Percentiles rank a stretch among this genome's conserved stretches.
These are phyloP conservation scores for Caradrina kadenii DNA, from an alignment of 2,888 invertebrate genomes.

Conservation along the genomic window DNA sequence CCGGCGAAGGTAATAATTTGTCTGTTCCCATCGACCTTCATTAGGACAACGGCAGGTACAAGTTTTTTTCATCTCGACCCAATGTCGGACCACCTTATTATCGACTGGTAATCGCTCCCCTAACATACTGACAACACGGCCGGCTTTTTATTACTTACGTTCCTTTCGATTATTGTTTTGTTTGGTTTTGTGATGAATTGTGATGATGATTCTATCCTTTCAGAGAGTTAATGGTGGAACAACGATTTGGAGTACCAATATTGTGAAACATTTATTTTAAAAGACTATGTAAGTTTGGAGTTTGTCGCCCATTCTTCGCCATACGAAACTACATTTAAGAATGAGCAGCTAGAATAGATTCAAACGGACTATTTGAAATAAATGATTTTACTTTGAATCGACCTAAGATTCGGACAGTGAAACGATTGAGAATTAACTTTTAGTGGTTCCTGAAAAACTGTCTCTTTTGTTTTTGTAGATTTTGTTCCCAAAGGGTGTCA, in stretches of 20 bases:
- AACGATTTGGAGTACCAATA: background rate
- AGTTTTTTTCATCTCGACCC: constrained; percentile 78
- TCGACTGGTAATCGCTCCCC: constrained; percentile 75
- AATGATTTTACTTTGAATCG: no score
- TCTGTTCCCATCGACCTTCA: constrained; percentile 79
- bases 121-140: constrained; percentile 69
- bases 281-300: no score
- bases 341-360: no score
- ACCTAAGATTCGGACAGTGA: background rate
- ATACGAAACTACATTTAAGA: no score
- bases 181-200: constrained; percentile 62
- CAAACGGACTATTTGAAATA: no score
- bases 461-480: background rate
- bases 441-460: background rate
- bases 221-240: background rate
- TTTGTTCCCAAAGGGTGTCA: no score
- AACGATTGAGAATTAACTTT: constrained; percentile 13
- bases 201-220: constrained; percentile 58
- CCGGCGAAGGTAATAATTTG: constrained; percentile 74
- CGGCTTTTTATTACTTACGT: constrained; percentile 75
- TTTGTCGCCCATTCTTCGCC: no score
- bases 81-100: constrained; percentile 77
- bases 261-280: no score
- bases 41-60: constrained; percentile 84
- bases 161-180: constrained; percentile 63